Conservation (phyloP, 1,140 invertebrate species). For the Listronotus oregonensis region DNA sequence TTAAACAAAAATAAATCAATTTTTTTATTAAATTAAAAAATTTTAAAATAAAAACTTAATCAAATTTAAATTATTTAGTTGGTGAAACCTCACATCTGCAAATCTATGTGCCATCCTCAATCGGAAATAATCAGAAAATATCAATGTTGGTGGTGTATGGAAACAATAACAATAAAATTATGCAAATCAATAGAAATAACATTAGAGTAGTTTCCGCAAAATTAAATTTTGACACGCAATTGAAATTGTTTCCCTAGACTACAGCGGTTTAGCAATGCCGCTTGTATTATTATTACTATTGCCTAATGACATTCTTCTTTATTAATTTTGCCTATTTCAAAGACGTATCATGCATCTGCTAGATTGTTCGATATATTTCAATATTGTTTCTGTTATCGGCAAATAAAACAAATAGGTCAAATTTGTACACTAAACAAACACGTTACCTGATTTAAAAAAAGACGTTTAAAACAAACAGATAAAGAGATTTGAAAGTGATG, state of each 20-base stretch:
- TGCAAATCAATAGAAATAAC: constrained; percentile 32
- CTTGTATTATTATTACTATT: constrained; percentile 29
- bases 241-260: constrained; percentile 26
- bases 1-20: too few species aligned
- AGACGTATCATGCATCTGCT: too few species aligned
- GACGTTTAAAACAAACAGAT: too few species aligned
- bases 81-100: not conserved
- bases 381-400: too few species aligned
- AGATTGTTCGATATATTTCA: too few species aligned
- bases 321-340: constrained; percentile 8
- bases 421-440: too few species aligned
- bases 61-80: too few species aligned
- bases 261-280: constrained; percentile 20
- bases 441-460: too few species aligned
- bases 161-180: constrained; percentile 29
- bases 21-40: too few species aligned
- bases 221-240: constrained; percentile 35
- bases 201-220: constrained; percentile 25
- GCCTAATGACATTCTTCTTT: constrained; percentile 20
- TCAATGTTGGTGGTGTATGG: constrained; percentile 22
- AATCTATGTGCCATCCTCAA: not conserved
- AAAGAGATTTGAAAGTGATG: too few species aligned
- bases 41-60: too few species aligned
- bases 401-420: too few species aligned
- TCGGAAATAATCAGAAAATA: constrained; percentile 12